Evolutionary conservation across 2,797 vertebrate genomes (phyloP).

Genomic region (Anguilla megastoma): DNA sequence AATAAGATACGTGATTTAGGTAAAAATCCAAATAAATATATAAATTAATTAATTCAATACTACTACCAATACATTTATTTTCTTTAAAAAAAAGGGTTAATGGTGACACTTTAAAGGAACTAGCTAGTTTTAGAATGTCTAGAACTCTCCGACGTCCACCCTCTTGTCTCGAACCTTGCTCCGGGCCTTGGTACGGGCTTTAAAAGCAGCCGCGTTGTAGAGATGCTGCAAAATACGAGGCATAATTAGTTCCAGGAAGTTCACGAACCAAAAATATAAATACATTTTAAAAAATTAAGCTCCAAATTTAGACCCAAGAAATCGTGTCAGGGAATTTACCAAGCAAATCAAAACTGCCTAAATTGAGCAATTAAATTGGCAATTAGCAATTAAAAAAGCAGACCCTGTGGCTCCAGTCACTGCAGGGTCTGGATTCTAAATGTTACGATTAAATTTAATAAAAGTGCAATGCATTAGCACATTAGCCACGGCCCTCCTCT

Average conservation of each 20-base stretch:
- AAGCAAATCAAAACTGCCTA: too few relatives aligned
- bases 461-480: not conserved
- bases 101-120: constrained; percentile 20
- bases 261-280: not conserved
- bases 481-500: not conserved
- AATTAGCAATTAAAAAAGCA: too few relatives aligned
- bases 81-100: constrained; percentile 23
- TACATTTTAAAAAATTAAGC: too few relatives aligned
- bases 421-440: not conserved
- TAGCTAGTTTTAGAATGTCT: constrained; percentile 49
- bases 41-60: constrained; percentile 9
- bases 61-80: not conserved
- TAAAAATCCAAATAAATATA: constrained; percentile 11
- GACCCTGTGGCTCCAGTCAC: too few relatives aligned
- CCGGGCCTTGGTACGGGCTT: constrained; percentile 96
- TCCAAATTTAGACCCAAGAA: too few relatives aligned
- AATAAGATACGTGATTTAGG: not conserved
- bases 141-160: constrained; percentile 93
- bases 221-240: constrained; percentile 80
- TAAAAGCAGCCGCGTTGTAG: constrained; percentile 96
- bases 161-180: constrained; percentile 97
- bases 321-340: too few relatives aligned
- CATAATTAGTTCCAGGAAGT: not conserved
- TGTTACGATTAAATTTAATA: not conserved
- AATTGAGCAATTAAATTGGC: too few relatives aligned